phyloP scores from a whole-genome alignment of 2,888 invertebrate genomes.

The Hemithea aestivaria region DNA sequence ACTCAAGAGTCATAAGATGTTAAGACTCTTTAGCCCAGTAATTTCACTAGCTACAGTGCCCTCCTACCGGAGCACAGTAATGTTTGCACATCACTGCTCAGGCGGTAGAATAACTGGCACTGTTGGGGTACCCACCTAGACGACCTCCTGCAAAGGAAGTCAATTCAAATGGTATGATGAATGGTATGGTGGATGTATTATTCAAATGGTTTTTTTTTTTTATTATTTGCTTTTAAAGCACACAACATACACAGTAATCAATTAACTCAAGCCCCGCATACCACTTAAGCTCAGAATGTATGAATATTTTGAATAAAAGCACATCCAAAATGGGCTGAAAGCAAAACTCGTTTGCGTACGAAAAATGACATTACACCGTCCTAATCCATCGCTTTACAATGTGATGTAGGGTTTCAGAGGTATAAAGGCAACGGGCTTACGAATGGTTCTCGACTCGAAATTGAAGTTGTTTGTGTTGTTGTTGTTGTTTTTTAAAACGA shows the following conservation, averaged over 20 bases:
- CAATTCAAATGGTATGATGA: too few relatives aligned
- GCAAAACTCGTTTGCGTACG: constrained; percentile 22
- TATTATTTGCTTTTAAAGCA: constrained; percentile 2
- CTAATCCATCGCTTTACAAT: constrained; percentile 15
- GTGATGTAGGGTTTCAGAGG: constrained; percentile 11
- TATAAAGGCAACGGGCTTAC: neutral
- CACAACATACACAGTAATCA: neutral
- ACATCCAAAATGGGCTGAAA: constrained; percentile 23
- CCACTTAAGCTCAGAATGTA: constrained; percentile 9
- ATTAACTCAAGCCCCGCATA: neutral
- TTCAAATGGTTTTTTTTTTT: neutral
- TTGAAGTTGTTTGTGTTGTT: too few relatives aligned
- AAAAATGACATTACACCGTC: constrained; percentile 27
- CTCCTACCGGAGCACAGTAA: too few relatives aligned
- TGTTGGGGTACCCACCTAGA: too few relatives aligned
- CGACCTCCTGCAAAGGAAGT: too few relatives aligned
- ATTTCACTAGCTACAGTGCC: too few relatives aligned
- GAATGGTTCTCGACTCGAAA: constrained; percentile 1
- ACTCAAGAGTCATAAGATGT: too few relatives aligned
- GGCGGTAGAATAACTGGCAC: too few relatives aligned
- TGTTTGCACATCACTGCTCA: too few relatives aligned
- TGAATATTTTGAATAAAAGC: constrained; percentile 24
- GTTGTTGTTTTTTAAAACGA: too few relatives aligned
- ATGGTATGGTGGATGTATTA: too few relatives aligned
- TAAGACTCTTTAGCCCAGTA: too few relatives aligned